Percentiles rank a stretch among this genome's conserved stretches.
Evolutionary conservation across 2,113 vertebrate genomes (phyloP).

Genomic region (Aphelocoma coerulescens): DNA sequence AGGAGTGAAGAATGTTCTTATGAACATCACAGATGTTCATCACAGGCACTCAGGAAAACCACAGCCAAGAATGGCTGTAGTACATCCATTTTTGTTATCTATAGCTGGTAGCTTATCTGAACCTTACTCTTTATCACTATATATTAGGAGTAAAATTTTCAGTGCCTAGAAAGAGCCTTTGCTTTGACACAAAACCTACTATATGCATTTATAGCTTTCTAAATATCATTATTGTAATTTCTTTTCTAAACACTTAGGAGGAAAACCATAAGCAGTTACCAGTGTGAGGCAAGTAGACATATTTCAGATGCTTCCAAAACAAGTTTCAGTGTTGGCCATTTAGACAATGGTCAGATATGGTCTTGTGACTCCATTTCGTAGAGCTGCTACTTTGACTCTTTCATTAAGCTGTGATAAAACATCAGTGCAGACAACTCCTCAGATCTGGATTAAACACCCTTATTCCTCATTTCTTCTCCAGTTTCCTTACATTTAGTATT

Average conservation of each 20-base stretch:
- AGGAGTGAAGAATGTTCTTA: not conserved
- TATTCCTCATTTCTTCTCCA: not conserved
- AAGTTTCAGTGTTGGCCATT: not conserved
- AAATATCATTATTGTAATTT: not conserved
- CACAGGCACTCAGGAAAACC: not conserved
- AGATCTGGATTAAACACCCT: not conserved
- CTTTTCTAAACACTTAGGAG: not conserved
- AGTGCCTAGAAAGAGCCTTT: not conserved
- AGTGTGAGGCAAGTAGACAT: fast-evolving
- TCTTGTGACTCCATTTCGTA: not conserved
- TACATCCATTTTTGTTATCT: not conserved
- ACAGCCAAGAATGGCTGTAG: not conserved
- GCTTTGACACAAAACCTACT: not conserved
- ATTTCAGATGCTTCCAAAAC: not conserved
- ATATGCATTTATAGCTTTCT: not conserved
- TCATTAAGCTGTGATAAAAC: not conserved
- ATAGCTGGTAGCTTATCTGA: not conserved
- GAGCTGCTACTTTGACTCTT: not conserved
- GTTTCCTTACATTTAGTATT: not conserved
- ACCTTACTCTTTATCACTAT: not conserved
- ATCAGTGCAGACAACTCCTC: not conserved
- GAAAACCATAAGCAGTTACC: not conserved
- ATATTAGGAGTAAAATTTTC: not conserved
- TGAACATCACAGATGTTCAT: not conserved
- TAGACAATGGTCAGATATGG: not conserved